Percentiles rank a stretch among this genome's conserved stretches.
Evolutionary conservation across 2,113 vertebrate genomes (phyloP).

Genomic region (Dicaeum eximium): DNA sequence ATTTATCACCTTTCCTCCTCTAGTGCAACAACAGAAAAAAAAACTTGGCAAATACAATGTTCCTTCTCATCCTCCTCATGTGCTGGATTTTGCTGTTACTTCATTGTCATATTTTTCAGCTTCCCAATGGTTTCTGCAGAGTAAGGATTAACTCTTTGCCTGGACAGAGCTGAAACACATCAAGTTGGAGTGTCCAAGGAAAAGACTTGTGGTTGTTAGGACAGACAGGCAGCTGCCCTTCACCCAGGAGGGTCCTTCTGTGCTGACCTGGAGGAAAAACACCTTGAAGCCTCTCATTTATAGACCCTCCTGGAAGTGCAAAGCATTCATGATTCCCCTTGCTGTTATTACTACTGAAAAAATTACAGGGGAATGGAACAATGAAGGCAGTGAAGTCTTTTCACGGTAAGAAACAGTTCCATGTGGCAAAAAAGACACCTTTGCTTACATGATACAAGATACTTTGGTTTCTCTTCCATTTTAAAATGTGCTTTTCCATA

Average conservation of each 20-base stretch:
- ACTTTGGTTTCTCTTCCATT: not conserved
- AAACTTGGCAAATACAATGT: accelerated
- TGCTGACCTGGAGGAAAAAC: not conserved
- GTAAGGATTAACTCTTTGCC: not conserved
- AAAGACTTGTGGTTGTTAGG: not conserved
- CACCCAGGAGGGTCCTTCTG: not conserved
- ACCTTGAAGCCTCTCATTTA: not conserved
- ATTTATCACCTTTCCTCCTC: not conserved
- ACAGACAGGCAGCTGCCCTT: not conserved
- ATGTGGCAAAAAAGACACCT: not conserved
- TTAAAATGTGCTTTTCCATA: not conserved
- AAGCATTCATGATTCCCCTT: not conserved
- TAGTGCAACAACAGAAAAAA: not conserved
- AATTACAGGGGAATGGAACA: not conserved
- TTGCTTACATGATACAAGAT: not conserved
- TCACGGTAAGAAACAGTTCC: not conserved
- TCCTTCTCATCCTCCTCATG: not conserved
- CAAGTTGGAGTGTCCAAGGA: not conserved
- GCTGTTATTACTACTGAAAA: not conserved
- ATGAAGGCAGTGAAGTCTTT: not conserved
- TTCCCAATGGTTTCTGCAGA: not conserved
- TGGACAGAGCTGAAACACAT: not conserved
- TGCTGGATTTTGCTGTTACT: not conserved
- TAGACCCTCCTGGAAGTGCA: not conserved
- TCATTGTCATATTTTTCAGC: not conserved